These are phyloP conservation scores for Taenioides sp. DNA, from an alignment of 2,797 vertebrate genomes.

Conservation along the genomic window DNA sequence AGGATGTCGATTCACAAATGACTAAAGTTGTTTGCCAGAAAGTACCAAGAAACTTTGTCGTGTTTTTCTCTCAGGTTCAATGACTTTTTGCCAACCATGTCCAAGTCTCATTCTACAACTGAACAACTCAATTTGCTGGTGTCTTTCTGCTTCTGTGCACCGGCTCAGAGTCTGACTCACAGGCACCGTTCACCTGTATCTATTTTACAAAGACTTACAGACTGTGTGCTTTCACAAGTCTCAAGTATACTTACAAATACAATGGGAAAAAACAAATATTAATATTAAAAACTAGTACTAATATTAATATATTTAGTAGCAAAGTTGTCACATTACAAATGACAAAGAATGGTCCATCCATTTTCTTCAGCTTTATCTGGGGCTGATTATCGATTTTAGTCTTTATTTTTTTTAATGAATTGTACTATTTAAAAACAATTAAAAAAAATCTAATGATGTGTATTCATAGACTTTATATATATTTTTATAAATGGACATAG, in stretches of 20 bases:
- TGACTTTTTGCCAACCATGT: background rate
- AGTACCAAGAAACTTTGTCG: background rate
- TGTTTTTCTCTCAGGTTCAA: background rate
- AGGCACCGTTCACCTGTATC: background rate
- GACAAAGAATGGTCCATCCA: no score
- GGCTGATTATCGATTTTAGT: no score
- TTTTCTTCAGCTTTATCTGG: no score
- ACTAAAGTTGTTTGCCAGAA: background rate
- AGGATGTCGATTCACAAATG: background rate
- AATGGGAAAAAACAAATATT: background rate
- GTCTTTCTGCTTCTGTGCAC: background rate
- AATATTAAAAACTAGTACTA: no score
- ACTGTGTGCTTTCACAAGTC: background rate
- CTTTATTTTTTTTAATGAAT: no score
- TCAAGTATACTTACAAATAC: background rate
- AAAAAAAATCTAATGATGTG: no score
- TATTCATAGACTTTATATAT: no score
- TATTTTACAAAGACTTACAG: background rate
- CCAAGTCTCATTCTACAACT: background rate
- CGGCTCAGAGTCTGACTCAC: background rate
- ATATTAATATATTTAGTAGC: background rate
- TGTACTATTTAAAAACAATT: no score
- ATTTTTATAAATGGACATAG: no score
- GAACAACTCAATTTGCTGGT: conserved; percentile 2
- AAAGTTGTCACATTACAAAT: background rate